Evolutionary conservation across 2,797 vertebrate species (phyloP), one percentile per base, ranked within the genome.

Genomic region (Kryptolebias ocellatus): DNA sequence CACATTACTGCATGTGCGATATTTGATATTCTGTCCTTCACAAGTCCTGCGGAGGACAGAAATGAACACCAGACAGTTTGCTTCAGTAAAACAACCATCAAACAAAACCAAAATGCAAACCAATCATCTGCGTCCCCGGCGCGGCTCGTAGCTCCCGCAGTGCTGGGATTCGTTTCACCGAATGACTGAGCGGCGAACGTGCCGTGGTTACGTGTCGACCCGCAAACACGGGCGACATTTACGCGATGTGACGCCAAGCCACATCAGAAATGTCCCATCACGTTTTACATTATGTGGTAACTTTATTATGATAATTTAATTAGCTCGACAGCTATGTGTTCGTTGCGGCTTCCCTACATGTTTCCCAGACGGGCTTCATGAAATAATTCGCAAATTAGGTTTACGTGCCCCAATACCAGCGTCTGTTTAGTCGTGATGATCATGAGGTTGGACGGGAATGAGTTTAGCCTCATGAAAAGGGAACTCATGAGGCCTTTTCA

Each of bases 1-100:
- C 96, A 98, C 95, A 72, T 97, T 99, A 92, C 96, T 97, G 93
- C 97, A 99, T 4, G 97, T 98, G 88, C 95, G 95, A 84, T 99
- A 99, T 69, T 97, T 95, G 83, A 99, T 98, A 93, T 98, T 99
- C 89, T 95, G 95, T 67, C 97, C 97, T 87, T 98, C 97, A 55
- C 97, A 99, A 83, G 90, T 96, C 94, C 97, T 98, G 90, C 44
- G 75, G 77, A 72, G 79, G 63, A 78, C 18, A 69, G 66, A 69
- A 76, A 62, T 3, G 5, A 66, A 79, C 28, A 69, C 67, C 53
- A 67, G 68, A 64, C 56, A 76, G 65, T 83, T 78, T 52, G 60
- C 70, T 51, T 80, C 60, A 29, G 46, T 52, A 24, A 72, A 45
- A 63, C 65, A 74, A 66, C 44, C 62, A 85, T 74, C 68, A 82